Conservation (phyloP, 1,140 invertebrate genomes). For the Drosophila quadrilineata region DNA sequence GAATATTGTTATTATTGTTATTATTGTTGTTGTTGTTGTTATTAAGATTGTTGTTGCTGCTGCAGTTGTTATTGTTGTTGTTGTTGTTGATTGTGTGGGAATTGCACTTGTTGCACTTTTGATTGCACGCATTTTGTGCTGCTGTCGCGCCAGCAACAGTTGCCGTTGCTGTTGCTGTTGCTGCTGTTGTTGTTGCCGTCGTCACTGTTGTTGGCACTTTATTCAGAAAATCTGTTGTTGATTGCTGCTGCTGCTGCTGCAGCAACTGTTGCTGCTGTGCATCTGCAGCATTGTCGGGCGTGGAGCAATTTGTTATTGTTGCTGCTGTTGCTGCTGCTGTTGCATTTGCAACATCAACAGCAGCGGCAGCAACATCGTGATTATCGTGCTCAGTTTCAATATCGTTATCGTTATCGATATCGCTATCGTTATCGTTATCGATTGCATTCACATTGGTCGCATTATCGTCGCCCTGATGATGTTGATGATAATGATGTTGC, state of each 20-base stretch:
- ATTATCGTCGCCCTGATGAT: too few relatives aligned
- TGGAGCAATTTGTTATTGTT: conserved; percentile 6
- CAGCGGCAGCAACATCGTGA: conserved; percentile 13
- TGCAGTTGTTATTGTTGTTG: conserved; percentile 49
- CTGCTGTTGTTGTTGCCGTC: conserved; percentile 15
- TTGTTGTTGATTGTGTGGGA: conserved; percentile 45
- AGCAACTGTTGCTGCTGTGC: conserved; percentile 18
- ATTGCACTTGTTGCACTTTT: conserved; percentile 78
- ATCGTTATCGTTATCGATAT: conserved; percentile 6
- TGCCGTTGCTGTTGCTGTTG: conserved; percentile 35
- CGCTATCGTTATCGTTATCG: conserved; percentile 25
- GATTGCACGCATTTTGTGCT: conserved; percentile 45
- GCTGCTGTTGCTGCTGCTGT: neutral
- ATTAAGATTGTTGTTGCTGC: conserved; percentile 49
- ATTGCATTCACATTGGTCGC: too few relatives aligned
- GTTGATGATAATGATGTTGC: too few relatives aligned
- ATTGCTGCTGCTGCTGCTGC: conserved; percentile 15
- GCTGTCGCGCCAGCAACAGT: conserved; percentile 28
- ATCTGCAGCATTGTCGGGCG: neutral
- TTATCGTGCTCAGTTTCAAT: conserved; percentile 20
- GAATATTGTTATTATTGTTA: conserved; percentile 73
- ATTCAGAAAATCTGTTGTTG: conserved; percentile 25
- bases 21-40: conserved; percentile 61
- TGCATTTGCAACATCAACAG: conserved; percentile 1
- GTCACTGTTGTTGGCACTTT: conserved; percentile 23